Percentiles rank a stretch among this genome's conserved stretches.
phyloP scores from a whole-genome alignment of 2,888 invertebrate species.

The Acronicta psi region DNA sequence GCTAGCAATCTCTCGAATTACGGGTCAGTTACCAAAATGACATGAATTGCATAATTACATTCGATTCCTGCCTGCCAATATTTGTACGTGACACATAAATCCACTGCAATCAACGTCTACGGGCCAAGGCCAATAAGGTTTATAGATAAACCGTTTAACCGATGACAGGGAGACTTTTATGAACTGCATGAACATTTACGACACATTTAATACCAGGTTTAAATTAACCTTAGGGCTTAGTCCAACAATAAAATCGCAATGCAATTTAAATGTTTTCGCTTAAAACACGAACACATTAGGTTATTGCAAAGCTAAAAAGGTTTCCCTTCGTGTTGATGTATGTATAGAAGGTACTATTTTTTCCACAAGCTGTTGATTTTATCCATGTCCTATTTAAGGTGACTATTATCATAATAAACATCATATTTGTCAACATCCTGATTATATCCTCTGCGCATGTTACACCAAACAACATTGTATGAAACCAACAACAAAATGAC shows the following conservation, averaged over 20 bases:
- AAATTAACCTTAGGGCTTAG: not conserved
- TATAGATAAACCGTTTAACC: constrained; percentile 8
- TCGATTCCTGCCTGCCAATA: constrained; percentile 24
- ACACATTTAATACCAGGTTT: no score
- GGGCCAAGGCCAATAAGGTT: constrained; percentile 9
- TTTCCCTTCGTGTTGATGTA: no score
- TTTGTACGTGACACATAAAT: constrained; percentile 7
- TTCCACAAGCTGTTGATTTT: no score
- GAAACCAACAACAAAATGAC: no score
- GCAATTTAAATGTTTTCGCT: constrained; percentile 49
- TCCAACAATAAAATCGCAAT: constrained; percentile 1
- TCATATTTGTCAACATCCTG: no score
- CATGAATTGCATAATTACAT: constrained; percentile 31
- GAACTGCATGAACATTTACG: no score
- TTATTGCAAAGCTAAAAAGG: constrained; percentile 42
- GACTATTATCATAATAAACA: no score
- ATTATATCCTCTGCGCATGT: no score
- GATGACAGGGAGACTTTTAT: constrained; percentile 6
- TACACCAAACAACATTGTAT: no score
- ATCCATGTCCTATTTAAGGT: no score
- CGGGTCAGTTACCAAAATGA: constrained; percentile 14
- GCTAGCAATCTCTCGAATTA: constrained; percentile 1
- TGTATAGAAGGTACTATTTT: no score
- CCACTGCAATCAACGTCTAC: constrained; percentile 11
- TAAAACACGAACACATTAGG: constrained; percentile 27